These are phyloP conservation scores for Oncorhynchus gorbuscha DNA, from an alignment of 2,113 vertebrate species.

Conservation along the genomic window DNA sequence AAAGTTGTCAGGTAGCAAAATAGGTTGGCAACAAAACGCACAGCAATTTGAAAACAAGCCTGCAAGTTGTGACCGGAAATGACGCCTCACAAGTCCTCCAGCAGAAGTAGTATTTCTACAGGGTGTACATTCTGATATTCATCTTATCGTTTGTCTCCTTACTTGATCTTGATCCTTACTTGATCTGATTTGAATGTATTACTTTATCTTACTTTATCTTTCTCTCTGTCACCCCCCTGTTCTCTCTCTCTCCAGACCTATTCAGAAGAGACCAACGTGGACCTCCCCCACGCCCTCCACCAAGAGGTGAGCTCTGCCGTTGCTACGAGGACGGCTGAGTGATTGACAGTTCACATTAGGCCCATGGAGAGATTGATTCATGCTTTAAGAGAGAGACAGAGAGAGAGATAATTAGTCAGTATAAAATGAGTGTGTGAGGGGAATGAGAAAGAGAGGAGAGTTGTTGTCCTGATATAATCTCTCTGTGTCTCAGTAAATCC, in stretches of 20 bases:
- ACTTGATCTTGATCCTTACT: too few species aligned
- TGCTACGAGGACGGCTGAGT: constrained; percentile 5
- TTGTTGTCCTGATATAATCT: neutral
- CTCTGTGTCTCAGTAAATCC: neutral
- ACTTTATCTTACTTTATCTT: neutral
- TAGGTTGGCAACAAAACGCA: too few species aligned
- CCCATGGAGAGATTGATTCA: too few species aligned
- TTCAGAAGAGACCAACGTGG: constrained; percentile 84
- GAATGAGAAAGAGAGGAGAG: neutral
- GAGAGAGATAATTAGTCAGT: neutral
- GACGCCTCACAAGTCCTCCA: too few species aligned
- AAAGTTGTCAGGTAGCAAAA: too few species aligned
- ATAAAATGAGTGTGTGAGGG: neutral
- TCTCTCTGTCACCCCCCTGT: neutral
- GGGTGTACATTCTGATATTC: too few species aligned
- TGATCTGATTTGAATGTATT: too few species aligned
- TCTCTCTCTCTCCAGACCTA: constrained; percentile 73
- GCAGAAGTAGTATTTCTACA: too few species aligned
- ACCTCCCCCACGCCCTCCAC: constrained; percentile 85
- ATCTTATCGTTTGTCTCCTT: too few species aligned
- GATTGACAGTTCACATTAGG: neutral
- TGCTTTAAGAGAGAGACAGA: neutral
- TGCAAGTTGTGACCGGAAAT: too few species aligned
- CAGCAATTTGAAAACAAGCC: too few species aligned
- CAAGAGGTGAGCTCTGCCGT: constrained; percentile 78